phyloP scores from a whole-genome alignment of 2,113 vertebrate genomes.

The Calidris pygmaea region DNA sequence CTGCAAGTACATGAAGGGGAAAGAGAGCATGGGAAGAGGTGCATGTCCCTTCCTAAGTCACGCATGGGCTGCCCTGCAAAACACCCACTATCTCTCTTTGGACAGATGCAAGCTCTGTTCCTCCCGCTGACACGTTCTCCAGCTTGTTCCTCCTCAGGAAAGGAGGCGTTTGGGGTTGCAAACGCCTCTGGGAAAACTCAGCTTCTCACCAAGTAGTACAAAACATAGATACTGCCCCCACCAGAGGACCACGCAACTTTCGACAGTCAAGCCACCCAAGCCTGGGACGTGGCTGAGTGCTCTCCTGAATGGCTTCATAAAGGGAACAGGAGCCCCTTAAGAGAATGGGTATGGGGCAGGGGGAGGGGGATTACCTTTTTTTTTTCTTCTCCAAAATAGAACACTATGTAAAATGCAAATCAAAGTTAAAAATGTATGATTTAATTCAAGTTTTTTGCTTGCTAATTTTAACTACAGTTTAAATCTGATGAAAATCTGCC shows the following conservation, averaged over 20 bases:
- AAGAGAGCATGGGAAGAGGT: background rate
- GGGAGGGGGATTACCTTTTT: background rate
- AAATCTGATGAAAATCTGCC: background rate
- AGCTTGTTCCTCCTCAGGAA: background rate
- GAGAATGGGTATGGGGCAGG: background rate
- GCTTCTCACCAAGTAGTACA: background rate
- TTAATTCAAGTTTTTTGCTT: background rate
- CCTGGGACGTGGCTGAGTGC: background rate
- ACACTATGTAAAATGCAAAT: background rate
- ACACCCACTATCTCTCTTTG: background rate
- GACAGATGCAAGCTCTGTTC: background rate
- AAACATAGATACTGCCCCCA: background rate
- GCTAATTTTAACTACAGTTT: background rate
- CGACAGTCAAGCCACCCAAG: background rate
- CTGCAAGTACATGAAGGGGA: rapidly evolving
- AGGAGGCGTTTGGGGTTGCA: background rate
- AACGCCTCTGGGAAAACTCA: background rate
- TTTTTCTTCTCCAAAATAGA: background rate
- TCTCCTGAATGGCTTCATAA: background rate
- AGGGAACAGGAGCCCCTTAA: background rate
- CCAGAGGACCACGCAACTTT: background rate
- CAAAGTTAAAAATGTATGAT: background rate
- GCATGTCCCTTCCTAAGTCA: background rate
- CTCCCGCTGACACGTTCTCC: background rate
- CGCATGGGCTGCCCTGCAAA: background rate